Percentiles rank a stretch among this genome's conserved stretches.
These are phyloP conservation scores for Syngnathus acus DNA, from an alignment of 2,797 vertebrate genomes.

Conservation along the genomic window DNA sequence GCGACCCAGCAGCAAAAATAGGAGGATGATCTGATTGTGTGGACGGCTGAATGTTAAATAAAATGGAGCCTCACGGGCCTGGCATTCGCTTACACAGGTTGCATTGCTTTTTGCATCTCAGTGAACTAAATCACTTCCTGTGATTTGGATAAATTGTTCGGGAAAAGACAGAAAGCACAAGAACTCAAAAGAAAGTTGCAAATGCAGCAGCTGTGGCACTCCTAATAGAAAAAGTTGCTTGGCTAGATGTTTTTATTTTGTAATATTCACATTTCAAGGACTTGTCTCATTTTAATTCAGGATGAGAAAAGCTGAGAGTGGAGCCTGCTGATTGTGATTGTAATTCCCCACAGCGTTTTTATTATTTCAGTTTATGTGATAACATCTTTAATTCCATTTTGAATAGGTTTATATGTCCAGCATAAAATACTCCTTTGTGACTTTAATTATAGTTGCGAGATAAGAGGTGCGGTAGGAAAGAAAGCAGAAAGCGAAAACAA, in stretches of 20 bases:
- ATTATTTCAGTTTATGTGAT: conserved; percentile 61
- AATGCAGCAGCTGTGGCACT: background rate
- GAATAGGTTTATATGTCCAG: conserved; percentile 72
- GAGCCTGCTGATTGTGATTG: conserved; percentile 32
- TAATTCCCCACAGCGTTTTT: conserved; percentile 62
- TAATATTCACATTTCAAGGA: conserved; percentile 40
- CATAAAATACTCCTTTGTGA: conserved; percentile 67
- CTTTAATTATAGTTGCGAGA: conserved; percentile 67
- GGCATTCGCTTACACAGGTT: conserved; percentile 31
- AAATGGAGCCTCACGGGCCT: conserved; percentile 22
- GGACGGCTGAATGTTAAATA: conserved; percentile 29
- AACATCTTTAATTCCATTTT: conserved; percentile 76
- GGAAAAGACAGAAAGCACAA: too few relatives aligned
- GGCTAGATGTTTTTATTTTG: conserved; percentile 36
- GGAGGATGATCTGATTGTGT: conserved; percentile 49
- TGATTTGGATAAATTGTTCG: too few relatives aligned
- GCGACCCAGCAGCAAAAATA: conserved; percentile 50
- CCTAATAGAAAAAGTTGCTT: conserved; percentile 32
- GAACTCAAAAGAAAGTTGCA: background rate
- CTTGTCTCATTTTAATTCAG: conserved; percentile 56
- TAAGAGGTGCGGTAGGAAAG: conserved; percentile 52
- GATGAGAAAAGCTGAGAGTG: conserved; percentile 27
- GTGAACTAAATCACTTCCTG: background rate
- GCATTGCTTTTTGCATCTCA: conserved; percentile 24
- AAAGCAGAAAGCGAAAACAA: conserved; percentile 34